phyloP scores from a whole-genome alignment of 2,888 invertebrate genomes.

The Lymantria monacha region DNA sequence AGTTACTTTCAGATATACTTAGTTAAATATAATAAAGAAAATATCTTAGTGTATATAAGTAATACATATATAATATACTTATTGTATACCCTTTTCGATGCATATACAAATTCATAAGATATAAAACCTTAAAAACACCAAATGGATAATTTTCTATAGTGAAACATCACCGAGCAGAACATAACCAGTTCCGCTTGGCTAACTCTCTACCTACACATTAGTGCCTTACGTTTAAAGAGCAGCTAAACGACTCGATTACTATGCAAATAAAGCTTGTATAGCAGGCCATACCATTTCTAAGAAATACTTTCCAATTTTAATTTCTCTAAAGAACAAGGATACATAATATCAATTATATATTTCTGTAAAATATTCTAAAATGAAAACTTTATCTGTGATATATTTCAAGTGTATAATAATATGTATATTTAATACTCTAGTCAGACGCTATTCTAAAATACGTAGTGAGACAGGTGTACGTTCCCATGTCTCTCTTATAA shows the following conservation, averaged over 20 bases:
- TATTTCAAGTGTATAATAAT: conserved; percentile 37
- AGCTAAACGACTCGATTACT: conserved; percentile 57
- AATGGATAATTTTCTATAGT: conserved; percentile 34
- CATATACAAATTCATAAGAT: background rate
- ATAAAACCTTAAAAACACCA: conserved; percentile 1
- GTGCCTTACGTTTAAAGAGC: conserved; percentile 56
- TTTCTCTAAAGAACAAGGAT: conserved; percentile 22
- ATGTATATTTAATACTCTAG: conserved; percentile 40
- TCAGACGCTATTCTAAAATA: conserved; percentile 49
- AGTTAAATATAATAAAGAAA: too few species aligned
- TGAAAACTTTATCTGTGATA: conserved; percentile 10
- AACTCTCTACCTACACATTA: conserved; percentile 52
- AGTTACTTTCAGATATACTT: too few species aligned
- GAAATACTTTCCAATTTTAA: conserved; percentile 42
- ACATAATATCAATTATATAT: conserved; percentile 18
- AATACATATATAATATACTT: too few species aligned
- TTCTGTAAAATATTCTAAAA: conserved; percentile 24
- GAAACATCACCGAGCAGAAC: conserved; percentile 38
- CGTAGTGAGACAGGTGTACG: conserved; percentile 57
- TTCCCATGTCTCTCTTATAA: conserved; percentile 60
- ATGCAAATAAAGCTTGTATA: conserved; percentile 54
- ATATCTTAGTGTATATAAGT: too few species aligned
- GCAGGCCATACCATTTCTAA: conserved; percentile 39
- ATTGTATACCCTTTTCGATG: too few species aligned
- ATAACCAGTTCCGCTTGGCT: conserved; percentile 51